Base-by-base conservation (phyloP, 2,113 vertebrate species). In the Gila orcuttii region DNA sequence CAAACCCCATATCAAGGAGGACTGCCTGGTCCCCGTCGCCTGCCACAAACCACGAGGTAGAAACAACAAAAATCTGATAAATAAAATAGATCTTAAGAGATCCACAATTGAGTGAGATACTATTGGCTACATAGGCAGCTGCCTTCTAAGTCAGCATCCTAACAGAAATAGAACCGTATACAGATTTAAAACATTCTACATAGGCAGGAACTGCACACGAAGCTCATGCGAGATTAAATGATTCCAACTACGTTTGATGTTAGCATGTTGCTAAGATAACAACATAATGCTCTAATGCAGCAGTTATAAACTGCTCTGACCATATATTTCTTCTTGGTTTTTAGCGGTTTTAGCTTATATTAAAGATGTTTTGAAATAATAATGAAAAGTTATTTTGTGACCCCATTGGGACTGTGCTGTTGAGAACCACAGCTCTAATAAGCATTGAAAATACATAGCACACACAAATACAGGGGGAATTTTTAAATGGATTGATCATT, bases 1-100 rank as follows among this genome's bases (percentile, higher is more conserved):
- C 62, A 98, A 98, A 85, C 93, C 97, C 1, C 97, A 97, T 86
- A 96, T 99, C 60, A 99, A 99, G 85, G 97, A 99, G 89, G 97
- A 99, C 74, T 99, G 97, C 83, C 89, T 97, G 64, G 93, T 97
- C 71, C 96, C 97, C 6, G 55, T 96, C 2, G 96, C 97, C 0
- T 98, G 97, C 69, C 95, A 97, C 90, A 98, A 97, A 88, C 96
- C 96, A 23, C 94, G 93, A 96, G 97, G 97, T 98, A 93, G 10
- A 86, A 73, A 73, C 36, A 88, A 62, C 13, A 36, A 13, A 23
- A 36, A 25, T 13, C 1, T 0, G 7, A 9, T 42, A 10, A 42
- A 10, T 42, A 42, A 42, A 42, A 42, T 2, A 42, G 39, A 69
- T 3, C n/a, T 47, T 59, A 62, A n/a, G 8, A 60, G 59, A 60